These are phyloP conservation scores for Leptobrachium ailaonicum DNA, from an alignment of 2,113 vertebrate species.

Conservation along the genomic window DNA sequence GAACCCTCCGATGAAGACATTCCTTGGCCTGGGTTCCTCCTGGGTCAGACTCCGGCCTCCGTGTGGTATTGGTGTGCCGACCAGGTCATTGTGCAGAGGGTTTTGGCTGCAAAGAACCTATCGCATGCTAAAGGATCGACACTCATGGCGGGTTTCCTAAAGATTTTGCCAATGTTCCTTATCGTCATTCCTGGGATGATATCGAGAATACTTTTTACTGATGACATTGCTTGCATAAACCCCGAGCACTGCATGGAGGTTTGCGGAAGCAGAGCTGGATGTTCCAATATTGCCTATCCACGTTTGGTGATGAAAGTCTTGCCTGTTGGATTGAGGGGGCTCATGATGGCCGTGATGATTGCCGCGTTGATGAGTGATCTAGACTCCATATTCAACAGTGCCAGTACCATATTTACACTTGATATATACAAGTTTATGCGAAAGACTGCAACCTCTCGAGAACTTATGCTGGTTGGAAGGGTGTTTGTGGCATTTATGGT, in stretches of 20 bases:
- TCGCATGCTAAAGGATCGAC: conserved; percentile 92
- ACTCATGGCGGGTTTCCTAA: conserved; percentile 94
- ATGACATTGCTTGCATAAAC: conserved; percentile 92
- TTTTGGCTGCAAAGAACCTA: conserved; percentile 93
- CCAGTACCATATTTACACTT: conserved; percentile 96
- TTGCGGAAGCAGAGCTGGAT: conserved; percentile 91
- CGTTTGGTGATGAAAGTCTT: conserved; percentile 92
- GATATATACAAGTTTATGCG: conserved; percentile 90
- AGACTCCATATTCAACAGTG: conserved; percentile 97
- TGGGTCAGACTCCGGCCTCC: conserved; percentile 96
- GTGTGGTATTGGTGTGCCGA: conserved; percentile 99
- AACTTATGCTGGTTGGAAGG: conserved; percentile 88
- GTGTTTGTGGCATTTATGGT: conserved; percentile 95
- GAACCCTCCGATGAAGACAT: conserved; percentile 92
- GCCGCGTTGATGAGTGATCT: conserved; percentile 97
- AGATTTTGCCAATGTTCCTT: conserved; percentile 95
- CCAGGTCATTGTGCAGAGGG: conserved; percentile 97
- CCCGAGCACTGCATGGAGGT: conserved; percentile 96
- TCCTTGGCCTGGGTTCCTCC: conserved; percentile 94
- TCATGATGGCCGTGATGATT: conserved; percentile 99
- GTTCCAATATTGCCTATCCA: conserved; percentile 96
- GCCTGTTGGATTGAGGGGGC: conserved; percentile 89
- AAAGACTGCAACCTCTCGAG: conserved; percentile 77
- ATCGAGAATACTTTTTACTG: conserved; percentile 87
- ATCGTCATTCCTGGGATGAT: conserved; percentile 98